phyloP scores from a whole-genome alignment of 2,888 invertebrate genomes.

The Julus scandinavius region DNA sequence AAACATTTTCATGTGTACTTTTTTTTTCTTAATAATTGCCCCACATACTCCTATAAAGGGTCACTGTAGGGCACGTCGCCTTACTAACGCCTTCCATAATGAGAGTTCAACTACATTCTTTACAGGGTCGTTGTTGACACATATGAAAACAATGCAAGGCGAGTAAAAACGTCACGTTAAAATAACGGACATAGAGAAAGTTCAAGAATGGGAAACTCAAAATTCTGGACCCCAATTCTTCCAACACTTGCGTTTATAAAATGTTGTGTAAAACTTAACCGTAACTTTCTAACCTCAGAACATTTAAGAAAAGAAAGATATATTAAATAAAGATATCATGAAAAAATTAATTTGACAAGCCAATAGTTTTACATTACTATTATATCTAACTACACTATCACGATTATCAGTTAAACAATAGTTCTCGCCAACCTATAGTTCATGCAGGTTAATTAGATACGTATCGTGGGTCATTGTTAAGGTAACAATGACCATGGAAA shows the following conservation, averaged over 20 bases:
- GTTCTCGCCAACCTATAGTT: background rate
- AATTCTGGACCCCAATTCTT: background rate
- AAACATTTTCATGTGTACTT: background rate
- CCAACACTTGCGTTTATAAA: background rate
- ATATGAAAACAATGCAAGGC: background rate
- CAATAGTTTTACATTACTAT: background rate
- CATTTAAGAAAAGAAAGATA: background rate
- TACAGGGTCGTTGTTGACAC: background rate
- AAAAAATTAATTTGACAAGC: background rate
- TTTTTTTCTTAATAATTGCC: background rate
- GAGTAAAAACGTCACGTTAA: background rate
- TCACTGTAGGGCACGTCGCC: background rate
- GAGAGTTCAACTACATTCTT: conserved; percentile 11
- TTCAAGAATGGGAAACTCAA: background rate
- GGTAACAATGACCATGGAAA: background rate
- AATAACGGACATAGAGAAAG: background rate
- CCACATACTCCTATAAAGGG: background rate
- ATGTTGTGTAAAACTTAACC: background rate
- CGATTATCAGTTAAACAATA: background rate
- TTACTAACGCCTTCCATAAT: background rate
- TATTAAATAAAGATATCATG: background rate
- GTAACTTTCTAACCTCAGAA: background rate
- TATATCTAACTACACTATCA: background rate
- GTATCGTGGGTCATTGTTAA: background rate
- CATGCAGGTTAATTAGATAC: background rate